A percentile compares a stretch with the other conserved stretches of the same genome.
These are phyloP conservation scores for Diarsia rubi DNA, from an alignment of 2,888 invertebrate genomes.

Conservation along the genomic window DNA sequence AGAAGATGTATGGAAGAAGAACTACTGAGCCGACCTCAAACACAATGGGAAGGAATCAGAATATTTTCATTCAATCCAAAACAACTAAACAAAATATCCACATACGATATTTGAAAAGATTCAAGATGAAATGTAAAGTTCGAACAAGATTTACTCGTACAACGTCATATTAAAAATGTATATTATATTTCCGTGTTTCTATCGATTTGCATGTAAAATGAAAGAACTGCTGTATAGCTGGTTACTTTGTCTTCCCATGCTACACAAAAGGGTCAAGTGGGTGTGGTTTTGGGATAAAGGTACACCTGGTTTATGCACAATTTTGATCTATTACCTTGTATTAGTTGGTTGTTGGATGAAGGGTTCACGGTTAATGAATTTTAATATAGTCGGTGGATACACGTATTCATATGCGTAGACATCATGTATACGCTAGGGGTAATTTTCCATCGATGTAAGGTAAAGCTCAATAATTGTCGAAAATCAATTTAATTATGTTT, in stretches of 20 bases:
- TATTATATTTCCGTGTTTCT: constrained; percentile 29
- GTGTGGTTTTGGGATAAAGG: constrained; percentile 12
- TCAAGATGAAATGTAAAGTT: not conserved
- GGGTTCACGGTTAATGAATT: constrained; percentile 20
- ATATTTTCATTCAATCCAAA: not conserved
- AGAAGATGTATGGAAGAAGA: not conserved
- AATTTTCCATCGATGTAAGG: not conserved
- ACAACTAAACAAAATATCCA: not conserved
- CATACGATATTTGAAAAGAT: not conserved
- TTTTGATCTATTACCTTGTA: constrained; percentile 43
- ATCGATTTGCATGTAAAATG: constrained; percentile 18
- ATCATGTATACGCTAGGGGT: not conserved
- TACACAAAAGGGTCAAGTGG: constrained; percentile 32
- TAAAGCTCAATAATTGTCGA: not conserved
- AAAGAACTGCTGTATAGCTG: constrained; percentile 21
- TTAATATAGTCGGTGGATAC: constrained; percentile 2
- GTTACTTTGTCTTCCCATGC: not conserved
- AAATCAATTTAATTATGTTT: not conserved
- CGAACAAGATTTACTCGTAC: not conserved
- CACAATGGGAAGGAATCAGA: too few species aligned
- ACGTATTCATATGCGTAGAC: not conserved
- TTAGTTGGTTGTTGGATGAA: not conserved
- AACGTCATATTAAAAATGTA: not conserved
- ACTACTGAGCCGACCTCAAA: not conserved
- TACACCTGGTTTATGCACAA: constrained; percentile 44